Evolutionary conservation across 2,888 invertebrate genomes (phyloP).

Genomic region (Protodeltote pygarga): DNA sequence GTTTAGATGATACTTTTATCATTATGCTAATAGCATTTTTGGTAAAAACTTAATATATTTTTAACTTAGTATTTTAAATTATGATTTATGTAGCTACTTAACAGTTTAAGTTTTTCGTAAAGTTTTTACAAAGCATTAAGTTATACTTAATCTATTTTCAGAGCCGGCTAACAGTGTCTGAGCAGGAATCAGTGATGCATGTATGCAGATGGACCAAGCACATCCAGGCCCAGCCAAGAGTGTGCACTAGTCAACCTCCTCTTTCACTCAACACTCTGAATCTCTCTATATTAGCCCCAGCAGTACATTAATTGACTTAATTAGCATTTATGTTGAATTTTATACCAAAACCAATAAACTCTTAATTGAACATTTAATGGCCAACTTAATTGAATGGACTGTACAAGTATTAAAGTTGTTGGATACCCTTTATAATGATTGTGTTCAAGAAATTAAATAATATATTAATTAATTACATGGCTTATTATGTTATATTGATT

Average conservation of each 20-base stretch:
- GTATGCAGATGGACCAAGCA: conserved; percentile 93
- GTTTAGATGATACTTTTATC: no score
- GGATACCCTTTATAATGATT: conserved; percentile 17
- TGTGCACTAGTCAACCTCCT: conserved; percentile 76
- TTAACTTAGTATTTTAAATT: no score
- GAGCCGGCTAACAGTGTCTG: conserved; percentile 88
- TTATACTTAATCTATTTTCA: conserved; percentile 64
- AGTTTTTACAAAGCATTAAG: neutral
- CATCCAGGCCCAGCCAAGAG: conserved; percentile 89
- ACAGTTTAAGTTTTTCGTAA: no score
- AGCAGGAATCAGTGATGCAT: conserved; percentile 90
- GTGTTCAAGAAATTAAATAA: conserved; percentile 25
- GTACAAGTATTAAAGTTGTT: conserved; percentile 37
- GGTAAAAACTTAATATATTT: no score
- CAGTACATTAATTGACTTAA: conserved; percentile 64
- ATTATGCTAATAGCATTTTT: no score
- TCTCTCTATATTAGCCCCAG: conserved; percentile 71
- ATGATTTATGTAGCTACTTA: no score
- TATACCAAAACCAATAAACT: conserved; percentile 16
- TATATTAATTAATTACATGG: conserved; percentile 30
- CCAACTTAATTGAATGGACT: conserved; percentile 34
- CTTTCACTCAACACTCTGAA: conserved; percentile 68
- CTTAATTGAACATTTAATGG: conserved; percentile 29
- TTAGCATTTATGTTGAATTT: conserved; percentile 26
- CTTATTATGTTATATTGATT: conserved; percentile 16